Conservation (phyloP, 2,113 vertebrate species). For the Alexandromys fortis region DNA sequence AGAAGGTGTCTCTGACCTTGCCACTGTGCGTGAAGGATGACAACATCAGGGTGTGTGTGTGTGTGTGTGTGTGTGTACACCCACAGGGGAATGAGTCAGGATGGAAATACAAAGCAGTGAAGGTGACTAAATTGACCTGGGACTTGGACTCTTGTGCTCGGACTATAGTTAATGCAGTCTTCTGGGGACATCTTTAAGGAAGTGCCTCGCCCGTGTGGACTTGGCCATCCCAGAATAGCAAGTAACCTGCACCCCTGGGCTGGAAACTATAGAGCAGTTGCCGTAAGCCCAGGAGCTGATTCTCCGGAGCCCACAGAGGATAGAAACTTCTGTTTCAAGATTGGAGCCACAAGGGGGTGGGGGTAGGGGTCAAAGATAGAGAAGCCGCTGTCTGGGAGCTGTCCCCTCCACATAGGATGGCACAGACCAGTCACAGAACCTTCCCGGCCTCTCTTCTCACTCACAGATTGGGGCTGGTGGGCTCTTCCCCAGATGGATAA, state of each 20-base stretch:
- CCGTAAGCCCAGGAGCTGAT: not conserved
- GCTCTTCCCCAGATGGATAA: not conserved
- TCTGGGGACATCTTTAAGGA: conserved; percentile 70
- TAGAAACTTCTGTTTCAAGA: not conserved
- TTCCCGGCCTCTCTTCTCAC: not conserved
- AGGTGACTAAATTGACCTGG: conserved; percentile 20
- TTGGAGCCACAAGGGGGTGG: not conserved
- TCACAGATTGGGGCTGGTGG: too few relatives aligned
- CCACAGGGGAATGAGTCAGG: conserved; percentile 36
- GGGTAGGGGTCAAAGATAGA: not conserved
- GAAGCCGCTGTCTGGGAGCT: not conserved
- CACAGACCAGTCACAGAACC: not conserved
- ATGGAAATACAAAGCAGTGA: not conserved
- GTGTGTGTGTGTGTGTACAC: not conserved
- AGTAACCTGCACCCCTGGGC: not conserved
- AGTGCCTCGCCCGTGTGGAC: not conserved
- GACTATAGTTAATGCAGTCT: conserved; percentile 18
- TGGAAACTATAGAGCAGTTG: not conserved
- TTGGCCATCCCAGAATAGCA: conserved; percentile 49
- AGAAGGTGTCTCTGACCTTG: not conserved
- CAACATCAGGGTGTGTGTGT: not conserved
- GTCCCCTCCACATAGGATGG: not conserved
- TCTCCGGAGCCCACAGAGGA: not conserved
- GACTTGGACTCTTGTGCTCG: conserved; percentile 13
- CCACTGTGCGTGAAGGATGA: too few relatives aligned